phyloP scores from a whole-genome alignment of 2,888 invertebrate species.

The Andrena flavipes region DNA sequence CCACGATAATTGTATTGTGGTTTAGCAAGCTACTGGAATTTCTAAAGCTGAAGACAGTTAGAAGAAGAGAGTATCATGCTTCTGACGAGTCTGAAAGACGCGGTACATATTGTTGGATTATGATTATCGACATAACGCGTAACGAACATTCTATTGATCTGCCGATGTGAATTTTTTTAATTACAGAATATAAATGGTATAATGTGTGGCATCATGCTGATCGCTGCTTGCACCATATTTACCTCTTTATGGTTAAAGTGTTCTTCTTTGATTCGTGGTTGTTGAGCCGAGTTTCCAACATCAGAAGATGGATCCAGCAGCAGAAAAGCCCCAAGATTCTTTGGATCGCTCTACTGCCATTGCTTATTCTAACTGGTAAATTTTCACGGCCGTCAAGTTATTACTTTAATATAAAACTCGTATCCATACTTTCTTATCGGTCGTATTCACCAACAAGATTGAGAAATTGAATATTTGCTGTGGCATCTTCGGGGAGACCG shows the following conservation, averaged over 20 bases:
- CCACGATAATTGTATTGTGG: slow-evolving; percentile 64
- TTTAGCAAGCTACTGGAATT: slow-evolving; percentile 72
- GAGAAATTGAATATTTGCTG: slow-evolving; percentile 38
- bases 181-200: slow-evolving; percentile 78
- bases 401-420: not conserved
- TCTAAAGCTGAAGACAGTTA: slow-evolving; percentile 70
- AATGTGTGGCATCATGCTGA: slow-evolving; percentile 70
- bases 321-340: slow-evolving; percentile 75
- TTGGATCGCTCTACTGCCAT: slow-evolving; percentile 86
- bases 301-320: slow-evolving; percentile 70
- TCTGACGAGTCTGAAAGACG: slow-evolving; percentile 74
- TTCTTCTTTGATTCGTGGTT: slow-evolving; percentile 81
- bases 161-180: slow-evolving; percentile 14
- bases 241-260: slow-evolving; percentile 77
- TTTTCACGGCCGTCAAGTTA: slow-evolving; percentile 16
- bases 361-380: slow-evolving; percentile 87
- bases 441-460: slow-evolving; percentile 35
- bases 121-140: not conserved
- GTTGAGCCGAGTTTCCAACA: slow-evolving; percentile 75
- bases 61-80: slow-evolving; percentile 66
- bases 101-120: slow-evolving; percentile 38
- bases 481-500: slow-evolving; percentile 63
- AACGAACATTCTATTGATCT: not conserved
- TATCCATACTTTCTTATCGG: slow-evolving; percentile 21
- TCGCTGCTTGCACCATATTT: slow-evolving; percentile 73